Base-by-base conservation (phyloP, 2,113 vertebrate genomes). In the Platanista minor region DNA sequence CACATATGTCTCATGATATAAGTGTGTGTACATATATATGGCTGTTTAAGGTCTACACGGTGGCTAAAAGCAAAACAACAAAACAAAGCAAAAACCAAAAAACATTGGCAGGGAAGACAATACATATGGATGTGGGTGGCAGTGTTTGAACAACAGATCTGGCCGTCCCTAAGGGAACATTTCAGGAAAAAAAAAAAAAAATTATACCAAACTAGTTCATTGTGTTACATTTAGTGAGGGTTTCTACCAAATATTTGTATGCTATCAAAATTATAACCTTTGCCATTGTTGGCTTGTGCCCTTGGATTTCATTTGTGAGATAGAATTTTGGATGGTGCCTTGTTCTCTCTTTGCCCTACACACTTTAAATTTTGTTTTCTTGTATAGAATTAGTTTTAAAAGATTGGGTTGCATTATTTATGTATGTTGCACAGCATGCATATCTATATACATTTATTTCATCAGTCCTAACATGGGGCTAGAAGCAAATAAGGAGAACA, bases 111-210 rank as follows among this genome's bases (percentile, higher is more conserved):
- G 80, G 33, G 52, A 96, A 94, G 43, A 82, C 0, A 67, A 57
- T 93, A 75, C 91, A 97, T 98, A 97, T 97, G 97, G 94, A 85
- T 90, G 97, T 98, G 97, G 97, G 97, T 97, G 98, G 96, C 80
- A 97, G 89, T 98, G 96, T 98, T 98, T 97, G 94, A 98, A 95
- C 90, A 98, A 98, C 96, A 98, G 91, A 97, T 97, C 83, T 97
- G 87, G 95, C 97, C 3, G 57, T 97, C 93, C 97, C 83, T 87
- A 94, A 97, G 67, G 72, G 75, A 98, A 97, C 23, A 97, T 95
- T 98, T 90, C 77, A 94, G 81, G 11, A 31, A 29, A 95, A 97
- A 77, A 84, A 62, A 92, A n/a, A n/a, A n/a, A n/a, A n/a, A n/a
- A n/a, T 95, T 95, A 96, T 95, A 75, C 2, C 49, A 94, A 96